These are phyloP conservation scores for Drosophila saltans DNA, from an alignment of 1,140 invertebrate species.

Conservation along the genomic window DNA sequence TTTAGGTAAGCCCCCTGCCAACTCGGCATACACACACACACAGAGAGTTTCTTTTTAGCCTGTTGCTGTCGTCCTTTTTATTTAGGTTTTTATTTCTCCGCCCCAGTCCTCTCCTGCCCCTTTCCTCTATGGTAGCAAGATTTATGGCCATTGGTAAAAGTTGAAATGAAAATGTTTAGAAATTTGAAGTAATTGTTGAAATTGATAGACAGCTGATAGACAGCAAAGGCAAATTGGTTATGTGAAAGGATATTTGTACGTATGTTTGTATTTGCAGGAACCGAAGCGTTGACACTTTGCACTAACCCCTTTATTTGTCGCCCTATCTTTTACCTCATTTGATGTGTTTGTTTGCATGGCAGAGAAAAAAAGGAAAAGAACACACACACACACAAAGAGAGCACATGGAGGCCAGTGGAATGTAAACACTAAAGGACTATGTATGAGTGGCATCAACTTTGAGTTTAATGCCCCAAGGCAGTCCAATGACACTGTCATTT, in stretches of 20 bases:
- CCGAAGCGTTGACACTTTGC: conserved; percentile 30
- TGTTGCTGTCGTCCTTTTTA: conserved; percentile 52
- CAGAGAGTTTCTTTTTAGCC: conserved; percentile 42
- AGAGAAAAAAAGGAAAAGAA: background rate
- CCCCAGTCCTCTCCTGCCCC: background rate
- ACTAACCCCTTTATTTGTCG: conserved; percentile 5
- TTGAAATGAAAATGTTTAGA: conserved; percentile 47
- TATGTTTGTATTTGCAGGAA: conserved; percentile 21
- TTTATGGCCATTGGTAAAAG: conserved; percentile 53
- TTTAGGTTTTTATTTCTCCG: conserved; percentile 26
- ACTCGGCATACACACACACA: conserved; percentile 40
- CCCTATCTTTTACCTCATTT: conserved; percentile 19
- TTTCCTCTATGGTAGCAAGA: conserved; percentile 47
- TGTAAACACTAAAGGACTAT: conserved; percentile 36
- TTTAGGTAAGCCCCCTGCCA: conserved; percentile 43
- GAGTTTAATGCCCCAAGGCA: conserved; percentile 58
- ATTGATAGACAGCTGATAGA: conserved; percentile 61
- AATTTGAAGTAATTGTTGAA: conserved; percentile 66
- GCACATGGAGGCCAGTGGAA: background rate
- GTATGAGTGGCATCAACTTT: background rate
- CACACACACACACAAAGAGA: too few species aligned
- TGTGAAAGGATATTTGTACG: conserved; percentile 4
- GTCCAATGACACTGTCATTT: conserved; percentile 53
- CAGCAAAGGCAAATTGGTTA: conserved; percentile 4
- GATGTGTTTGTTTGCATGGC: conserved; percentile 28